A percentile compares a stretch with the other conserved stretches of the same genome.
These are phyloP conservation scores for Blennius ocellaris DNA, from an alignment of 2,113 vertebrate genomes.

Conservation along the genomic window DNA sequence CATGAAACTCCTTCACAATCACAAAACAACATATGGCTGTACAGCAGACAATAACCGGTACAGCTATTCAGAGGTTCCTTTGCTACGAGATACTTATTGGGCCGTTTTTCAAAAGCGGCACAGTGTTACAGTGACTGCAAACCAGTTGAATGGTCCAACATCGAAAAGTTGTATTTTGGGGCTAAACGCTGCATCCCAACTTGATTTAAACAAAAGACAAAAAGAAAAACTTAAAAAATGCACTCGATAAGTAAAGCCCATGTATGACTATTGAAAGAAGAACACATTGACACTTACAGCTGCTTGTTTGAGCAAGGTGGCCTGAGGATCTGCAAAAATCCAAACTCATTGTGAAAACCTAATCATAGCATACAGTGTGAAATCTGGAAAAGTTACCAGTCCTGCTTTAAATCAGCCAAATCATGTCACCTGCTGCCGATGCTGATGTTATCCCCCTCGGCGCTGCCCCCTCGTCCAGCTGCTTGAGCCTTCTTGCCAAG, in stretches of 20 bases:
- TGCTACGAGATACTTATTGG: neutral
- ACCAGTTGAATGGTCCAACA: neutral
- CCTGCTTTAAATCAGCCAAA: neutral
- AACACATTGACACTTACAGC: constrained; percentile 75
- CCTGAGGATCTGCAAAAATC: constrained; percentile 77
- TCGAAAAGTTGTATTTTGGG: too few relatives aligned
- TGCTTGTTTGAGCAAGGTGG: constrained; percentile 74
- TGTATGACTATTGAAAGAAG: neutral
- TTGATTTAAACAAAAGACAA: too few relatives aligned
- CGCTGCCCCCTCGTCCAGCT: constrained; percentile 53
- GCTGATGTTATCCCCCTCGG: constrained; percentile 78
- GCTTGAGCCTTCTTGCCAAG: constrained; percentile 63
- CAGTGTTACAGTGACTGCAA: constrained; percentile 12
- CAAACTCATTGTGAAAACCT: neutral
- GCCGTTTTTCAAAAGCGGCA: constrained; percentile 6
- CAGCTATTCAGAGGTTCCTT: neutral
- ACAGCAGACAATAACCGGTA: constrained; percentile 28
- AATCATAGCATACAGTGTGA: neutral
- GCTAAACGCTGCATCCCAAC: too few relatives aligned
- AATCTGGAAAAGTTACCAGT: neutral
- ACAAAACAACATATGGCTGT: constrained; percentile 40
- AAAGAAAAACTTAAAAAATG: too few relatives aligned
- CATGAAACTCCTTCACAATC: constrained; percentile 45
- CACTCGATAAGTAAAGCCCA: too few relatives aligned
- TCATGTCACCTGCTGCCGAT: constrained; percentile 76